phyloP scores from a whole-genome alignment of 2,888 invertebrate species.

The Cepaea hortensis region DNA sequence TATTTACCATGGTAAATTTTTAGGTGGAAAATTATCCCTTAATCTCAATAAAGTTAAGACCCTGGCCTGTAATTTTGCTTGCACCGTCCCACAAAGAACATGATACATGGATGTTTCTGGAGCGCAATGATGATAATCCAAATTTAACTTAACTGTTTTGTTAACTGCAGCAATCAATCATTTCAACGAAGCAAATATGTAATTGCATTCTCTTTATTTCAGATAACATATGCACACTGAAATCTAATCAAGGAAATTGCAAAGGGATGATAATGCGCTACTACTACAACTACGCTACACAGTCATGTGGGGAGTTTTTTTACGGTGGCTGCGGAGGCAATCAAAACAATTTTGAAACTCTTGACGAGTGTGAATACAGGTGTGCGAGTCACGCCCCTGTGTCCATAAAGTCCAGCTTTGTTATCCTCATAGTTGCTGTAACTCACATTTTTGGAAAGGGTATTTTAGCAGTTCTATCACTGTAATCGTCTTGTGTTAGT shows the following conservation, averaged over 20 bases:
- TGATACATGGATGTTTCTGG: no score
- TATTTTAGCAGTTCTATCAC: no score
- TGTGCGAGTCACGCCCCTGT: neutral
- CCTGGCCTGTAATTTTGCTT: no score
- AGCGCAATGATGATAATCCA: no score
- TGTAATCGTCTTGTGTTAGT: no score
- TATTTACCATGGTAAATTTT: no score
- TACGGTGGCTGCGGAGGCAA: slow-evolving; percentile 79
- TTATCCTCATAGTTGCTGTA: neutral
- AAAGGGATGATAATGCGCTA: slow-evolving; percentile 57
- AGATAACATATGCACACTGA: slow-evolving; percentile 4
- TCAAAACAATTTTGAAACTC: slow-evolving; percentile 81
- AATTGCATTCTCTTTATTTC: neutral
- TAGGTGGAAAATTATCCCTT: no score
- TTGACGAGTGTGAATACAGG: slow-evolving; percentile 85
- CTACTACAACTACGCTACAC: slow-evolving; percentile 77
- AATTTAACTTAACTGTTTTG: no score
- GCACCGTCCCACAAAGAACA: no score
- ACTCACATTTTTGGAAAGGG: no score
- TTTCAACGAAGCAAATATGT: neutral
- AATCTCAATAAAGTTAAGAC: no score
- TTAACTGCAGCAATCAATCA: neutral
- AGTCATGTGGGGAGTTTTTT: slow-evolving; percentile 83
- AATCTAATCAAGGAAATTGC: neutral
- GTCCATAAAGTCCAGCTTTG: neutral